These are phyloP conservation scores for Cremastinae sp. DNA, from an alignment of 2,888 invertebrate species.

Conservation along the genomic window DNA sequence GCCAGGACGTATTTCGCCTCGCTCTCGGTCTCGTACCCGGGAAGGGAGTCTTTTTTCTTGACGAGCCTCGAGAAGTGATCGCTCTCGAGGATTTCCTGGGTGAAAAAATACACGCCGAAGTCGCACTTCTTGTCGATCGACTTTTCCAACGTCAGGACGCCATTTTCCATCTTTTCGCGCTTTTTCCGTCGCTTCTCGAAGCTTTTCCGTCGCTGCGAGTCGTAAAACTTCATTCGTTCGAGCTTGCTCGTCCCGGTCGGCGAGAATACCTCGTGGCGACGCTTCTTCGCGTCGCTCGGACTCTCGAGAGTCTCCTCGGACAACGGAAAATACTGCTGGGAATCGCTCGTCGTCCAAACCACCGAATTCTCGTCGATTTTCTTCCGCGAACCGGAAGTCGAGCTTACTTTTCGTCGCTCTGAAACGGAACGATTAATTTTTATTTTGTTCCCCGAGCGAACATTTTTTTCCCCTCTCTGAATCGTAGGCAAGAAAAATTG, in stretches of 20 bases:
- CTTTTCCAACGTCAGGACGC: background rate
- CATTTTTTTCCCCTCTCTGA: no score
- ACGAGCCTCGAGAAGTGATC: slow-evolving; percentile 12
- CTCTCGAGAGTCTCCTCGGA: background rate
- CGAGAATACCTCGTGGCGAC: slow-evolving; percentile 20
- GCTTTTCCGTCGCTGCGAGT: slow-evolving; percentile 33
- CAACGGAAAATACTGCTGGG: background rate
- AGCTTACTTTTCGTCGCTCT: no score
- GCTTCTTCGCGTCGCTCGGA: background rate
- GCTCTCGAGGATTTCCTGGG: slow-evolving; percentile 17
- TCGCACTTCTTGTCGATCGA: slow-evolving; percentile 32
- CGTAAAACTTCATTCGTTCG: slow-evolving; percentile 64
- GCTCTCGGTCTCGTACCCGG: background rate
- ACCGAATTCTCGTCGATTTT: no score
- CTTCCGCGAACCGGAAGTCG: no score
- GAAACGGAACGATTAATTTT: no score
- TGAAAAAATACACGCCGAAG: slow-evolving; percentile 57
- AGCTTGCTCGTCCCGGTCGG: slow-evolving; percentile 55
- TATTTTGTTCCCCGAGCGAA: no score
- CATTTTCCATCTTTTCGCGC: no score
- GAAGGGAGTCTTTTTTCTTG: slow-evolving; percentile 1
- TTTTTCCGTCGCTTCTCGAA: slow-evolving; percentile 2
- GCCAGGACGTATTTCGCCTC: background rate
- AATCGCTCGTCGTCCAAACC: background rate
- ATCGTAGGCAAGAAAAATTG: no score